Percentiles rank a stretch among this genome's conserved stretches.
Evolutionary conservation across 2,797 vertebrate genomes (phyloP).

Genomic region (Muscicapa comitata): DNA sequence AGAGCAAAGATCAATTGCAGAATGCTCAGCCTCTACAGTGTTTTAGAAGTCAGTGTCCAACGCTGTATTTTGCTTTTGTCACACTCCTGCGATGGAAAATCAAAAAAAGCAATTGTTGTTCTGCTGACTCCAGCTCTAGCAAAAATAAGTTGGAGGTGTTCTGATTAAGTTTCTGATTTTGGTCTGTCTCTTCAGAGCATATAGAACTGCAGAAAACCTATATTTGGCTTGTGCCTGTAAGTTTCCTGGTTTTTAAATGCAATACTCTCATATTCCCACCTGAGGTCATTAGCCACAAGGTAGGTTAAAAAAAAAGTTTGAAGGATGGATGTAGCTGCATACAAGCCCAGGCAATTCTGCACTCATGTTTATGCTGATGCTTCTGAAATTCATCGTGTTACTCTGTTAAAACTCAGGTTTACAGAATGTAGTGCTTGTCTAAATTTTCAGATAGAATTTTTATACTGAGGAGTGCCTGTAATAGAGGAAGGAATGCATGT

Average conservation of each 20-base stretch:
- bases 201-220: slow-evolving; percentile 11
- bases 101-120: slow-evolving; percentile 1
- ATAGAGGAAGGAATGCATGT: not conserved
- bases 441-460: slow-evolving; percentile 37
- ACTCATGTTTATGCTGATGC: slow-evolving; percentile 72
- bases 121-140: not conserved
- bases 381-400: slow-evolving; percentile 70
- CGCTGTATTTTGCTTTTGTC: not conserved
- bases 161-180: slow-evolving; percentile 21
- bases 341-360: slow-evolving; percentile 55
- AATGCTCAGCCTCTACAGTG: not conserved
- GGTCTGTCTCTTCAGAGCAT: not conserved
- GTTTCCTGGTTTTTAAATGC: slow-evolving; percentile 39
- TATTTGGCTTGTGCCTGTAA: slow-evolving; percentile 43
- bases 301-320: slow-evolving; percentile 73
- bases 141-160: not conserved
- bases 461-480: not conserved
- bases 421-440: slow-evolving; percentile 53
- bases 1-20: not conserved
- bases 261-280: slow-evolving; percentile 69
- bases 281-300: slow-evolving; percentile 76
- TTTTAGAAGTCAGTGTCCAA: not conserved
- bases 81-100: not conserved
- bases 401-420: slow-evolving; percentile 54
- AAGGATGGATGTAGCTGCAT: slow-evolving; percentile 62